Conservation (phyloP, 2,888 invertebrate species). For the Sphinx pinastri region DNA sequence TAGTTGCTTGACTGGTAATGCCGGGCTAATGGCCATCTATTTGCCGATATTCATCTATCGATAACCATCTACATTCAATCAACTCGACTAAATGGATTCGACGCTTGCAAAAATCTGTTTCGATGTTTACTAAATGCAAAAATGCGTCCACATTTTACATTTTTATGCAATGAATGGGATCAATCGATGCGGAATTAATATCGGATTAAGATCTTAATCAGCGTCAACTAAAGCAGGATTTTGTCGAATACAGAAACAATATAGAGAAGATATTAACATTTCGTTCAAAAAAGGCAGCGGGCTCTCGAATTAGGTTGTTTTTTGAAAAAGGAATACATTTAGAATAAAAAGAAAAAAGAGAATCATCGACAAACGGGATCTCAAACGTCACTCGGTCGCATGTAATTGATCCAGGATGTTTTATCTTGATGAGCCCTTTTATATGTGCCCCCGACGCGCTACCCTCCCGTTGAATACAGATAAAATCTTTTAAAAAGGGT, state of each 20-base stretch:
- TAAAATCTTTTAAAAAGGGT: conserved; percentile 81
- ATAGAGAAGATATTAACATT: conserved; percentile 14
- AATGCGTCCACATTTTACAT: conserved; percentile 47
- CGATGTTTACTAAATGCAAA: conserved; percentile 55
- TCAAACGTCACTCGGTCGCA: conserved; percentile 71
- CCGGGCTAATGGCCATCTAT: conserved; percentile 64
- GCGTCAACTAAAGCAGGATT: conserved; percentile 22
- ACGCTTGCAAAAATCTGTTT: conserved; percentile 52
- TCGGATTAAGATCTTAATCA: conserved; percentile 51
- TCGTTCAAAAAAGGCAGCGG: conserved; percentile 18
- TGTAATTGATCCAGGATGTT: conserved; percentile 82
- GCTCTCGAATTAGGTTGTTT: conserved; percentile 30
- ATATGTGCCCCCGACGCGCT: conserved; percentile 76
- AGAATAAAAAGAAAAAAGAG: conserved; percentile 54
- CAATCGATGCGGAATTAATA: conserved; percentile 54
- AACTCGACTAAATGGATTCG: conserved; percentile 64
- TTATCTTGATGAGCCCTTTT: conserved; percentile 81
- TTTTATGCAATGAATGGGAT: conserved; percentile 31
- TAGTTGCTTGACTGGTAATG: conserved; percentile 55
- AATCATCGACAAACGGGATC: conserved; percentile 70
- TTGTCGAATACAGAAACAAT: conserved; percentile 20
- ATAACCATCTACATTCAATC: conserved; percentile 68
- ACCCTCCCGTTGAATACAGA: conserved; percentile 76
- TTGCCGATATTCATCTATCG: conserved; percentile 70
- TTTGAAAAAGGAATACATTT: conserved; percentile 45